Percentiles rank a stretch among this genome's conserved stretches.
These are phyloP conservation scores for Ornithoptera alexandrae DNA, from an alignment of 2,888 invertebrate species.

Conservation along the genomic window DNA sequence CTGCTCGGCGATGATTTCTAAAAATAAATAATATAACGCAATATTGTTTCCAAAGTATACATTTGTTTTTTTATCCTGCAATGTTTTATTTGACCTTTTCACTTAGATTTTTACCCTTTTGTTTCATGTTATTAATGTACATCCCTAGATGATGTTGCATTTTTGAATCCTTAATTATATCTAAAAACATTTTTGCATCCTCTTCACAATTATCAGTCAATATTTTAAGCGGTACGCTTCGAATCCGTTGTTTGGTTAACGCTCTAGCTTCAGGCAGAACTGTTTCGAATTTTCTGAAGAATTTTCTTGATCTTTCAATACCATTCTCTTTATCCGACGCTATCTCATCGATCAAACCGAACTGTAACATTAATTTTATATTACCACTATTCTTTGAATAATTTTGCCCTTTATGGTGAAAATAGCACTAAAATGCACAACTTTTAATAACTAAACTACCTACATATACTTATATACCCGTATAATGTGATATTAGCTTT, in stretches of 20 bases:
- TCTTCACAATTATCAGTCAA: slow-evolving; percentile 77
- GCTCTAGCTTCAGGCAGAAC: slow-evolving; percentile 78
- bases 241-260: slow-evolving; percentile 70
- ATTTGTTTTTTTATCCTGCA: neutral
- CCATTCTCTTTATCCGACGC: slow-evolving; percentile 82
- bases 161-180: slow-evolving; percentile 76
- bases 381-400: neutral
- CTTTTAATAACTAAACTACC: too few relatives aligned
- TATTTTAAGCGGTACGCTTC: slow-evolving; percentile 63
- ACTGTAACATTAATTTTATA: slow-evolving; percentile 39
- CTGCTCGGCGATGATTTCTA: slow-evolving; percentile 65
- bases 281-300: slow-evolving; percentile 81
- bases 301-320: slow-evolving; percentile 81
- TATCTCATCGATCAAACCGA: slow-evolving; percentile 86
- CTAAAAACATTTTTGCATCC: slow-evolving; percentile 81
- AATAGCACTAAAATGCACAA: too few relatives aligned
- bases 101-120: slow-evolving; percentile 50
- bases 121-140: slow-evolving; percentile 83
- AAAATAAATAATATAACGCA: slow-evolving; percentile 70
- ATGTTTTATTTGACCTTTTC: neutral
- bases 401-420: too few relatives aligned
- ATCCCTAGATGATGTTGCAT: slow-evolving; percentile 83
- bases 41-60: slow-evolving; percentile 47
- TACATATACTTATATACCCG: too few relatives aligned
- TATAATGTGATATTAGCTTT: too few relatives aligned